Conservation (phyloP, 2,888 invertebrate species). For the Harpagoxenus sublaevis region DNA sequence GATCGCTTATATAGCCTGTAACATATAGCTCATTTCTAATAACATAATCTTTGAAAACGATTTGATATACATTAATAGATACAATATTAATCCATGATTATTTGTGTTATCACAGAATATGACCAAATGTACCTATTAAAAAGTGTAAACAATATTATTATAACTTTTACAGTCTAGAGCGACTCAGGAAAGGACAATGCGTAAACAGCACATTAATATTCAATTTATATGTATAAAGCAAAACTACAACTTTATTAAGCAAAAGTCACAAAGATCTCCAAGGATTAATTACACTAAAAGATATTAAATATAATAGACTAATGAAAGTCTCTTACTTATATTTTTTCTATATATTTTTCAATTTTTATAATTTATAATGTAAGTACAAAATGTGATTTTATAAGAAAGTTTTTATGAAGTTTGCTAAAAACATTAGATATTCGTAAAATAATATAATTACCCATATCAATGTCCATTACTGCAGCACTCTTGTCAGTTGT, state of each 20-base stretch:
- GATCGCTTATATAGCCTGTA: constrained; percentile 95
- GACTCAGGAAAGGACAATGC: not conserved
- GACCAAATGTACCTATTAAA: not conserved
- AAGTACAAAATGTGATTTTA: not conserved
- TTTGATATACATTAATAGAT: too few species aligned
- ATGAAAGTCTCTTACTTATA: not conserved
- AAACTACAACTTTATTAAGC: not conserved
- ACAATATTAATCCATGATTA: too few species aligned
- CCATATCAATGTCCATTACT: constrained; percentile 95
- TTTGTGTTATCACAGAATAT: not conserved
- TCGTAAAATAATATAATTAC: constrained; percentile 86
- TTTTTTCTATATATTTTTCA: too few species aligned
- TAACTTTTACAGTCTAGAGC: not conserved
- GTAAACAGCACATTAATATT: not conserved
- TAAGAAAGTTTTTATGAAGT: not conserved
- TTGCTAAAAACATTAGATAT: not conserved
- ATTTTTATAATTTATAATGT: too few species aligned
- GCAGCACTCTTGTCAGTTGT: constrained; percentile 97
- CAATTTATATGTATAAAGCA: not conserved
- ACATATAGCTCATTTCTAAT: not conserved
- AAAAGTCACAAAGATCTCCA: not conserved
- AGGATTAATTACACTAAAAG: not conserved
- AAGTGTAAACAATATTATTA: not conserved
- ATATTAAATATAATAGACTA: constrained; percentile 4
- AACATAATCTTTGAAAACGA: too few species aligned